These are phyloP conservation scores for Torymus aiolomorphi DNA, from an alignment of 2,888 invertebrate species.

Conservation along the genomic window DNA sequence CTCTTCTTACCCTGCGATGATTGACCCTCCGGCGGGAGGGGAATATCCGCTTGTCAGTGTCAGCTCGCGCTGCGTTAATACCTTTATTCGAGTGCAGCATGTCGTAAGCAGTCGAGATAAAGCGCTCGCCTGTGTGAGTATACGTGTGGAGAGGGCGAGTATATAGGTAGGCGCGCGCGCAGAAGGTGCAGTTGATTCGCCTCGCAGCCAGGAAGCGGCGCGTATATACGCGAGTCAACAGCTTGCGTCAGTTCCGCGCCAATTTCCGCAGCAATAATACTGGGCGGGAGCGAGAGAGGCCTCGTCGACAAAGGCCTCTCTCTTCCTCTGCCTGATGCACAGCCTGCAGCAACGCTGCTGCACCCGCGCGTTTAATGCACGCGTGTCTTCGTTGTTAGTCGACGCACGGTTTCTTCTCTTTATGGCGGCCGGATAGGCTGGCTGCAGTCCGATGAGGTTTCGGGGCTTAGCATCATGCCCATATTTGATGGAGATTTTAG, in stretches of 20 bases:
- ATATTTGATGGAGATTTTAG: no score
- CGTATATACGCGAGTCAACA: background rate
- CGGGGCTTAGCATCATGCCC: no score
- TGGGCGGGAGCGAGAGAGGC: background rate
- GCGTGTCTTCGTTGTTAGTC: background rate
- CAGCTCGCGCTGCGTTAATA: slow-evolving; percentile 6
- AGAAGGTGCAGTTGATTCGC: background rate
- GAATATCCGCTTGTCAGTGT: slow-evolving; percentile 15
- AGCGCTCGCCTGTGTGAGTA: no score
- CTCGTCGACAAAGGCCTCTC: no score
- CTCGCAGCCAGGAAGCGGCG: no score
- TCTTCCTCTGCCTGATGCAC: background rate
- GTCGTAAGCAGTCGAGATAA: slow-evolving; percentile 24
- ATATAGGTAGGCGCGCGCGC: no score
- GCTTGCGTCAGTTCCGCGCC: slow-evolving; percentile 6
- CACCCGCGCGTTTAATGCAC: background rate
- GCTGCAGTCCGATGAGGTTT: no score
- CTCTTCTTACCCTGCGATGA: slow-evolving; percentile 5
- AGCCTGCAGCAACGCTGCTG: slow-evolving; percentile 6
- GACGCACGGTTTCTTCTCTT: background rate
- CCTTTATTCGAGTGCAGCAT: slow-evolving; percentile 25
- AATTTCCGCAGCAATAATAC: slow-evolving; percentile 36
- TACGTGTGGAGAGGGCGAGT: no score
- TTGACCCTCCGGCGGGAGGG: background rate
- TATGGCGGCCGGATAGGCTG: slow-evolving; percentile 5